These are phyloP conservation scores for Sminthopsis crassicaudata DNA, from an alignment of 2,113 vertebrate species.

Conservation along the genomic window DNA sequence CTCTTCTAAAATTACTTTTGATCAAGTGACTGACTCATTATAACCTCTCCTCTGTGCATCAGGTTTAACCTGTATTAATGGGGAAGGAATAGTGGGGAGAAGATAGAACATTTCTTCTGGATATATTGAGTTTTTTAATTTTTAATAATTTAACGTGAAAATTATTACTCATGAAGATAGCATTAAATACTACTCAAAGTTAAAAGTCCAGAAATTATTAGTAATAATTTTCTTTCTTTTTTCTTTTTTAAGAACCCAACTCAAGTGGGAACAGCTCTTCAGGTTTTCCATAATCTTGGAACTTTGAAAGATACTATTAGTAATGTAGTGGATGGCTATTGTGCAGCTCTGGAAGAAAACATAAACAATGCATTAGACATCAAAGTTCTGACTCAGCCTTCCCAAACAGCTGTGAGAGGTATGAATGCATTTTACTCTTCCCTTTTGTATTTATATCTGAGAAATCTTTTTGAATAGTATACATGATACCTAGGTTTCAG, in stretches of 20 bases:
- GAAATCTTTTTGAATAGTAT: conserved; percentile 65
- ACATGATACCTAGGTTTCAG: conserved; percentile 66
- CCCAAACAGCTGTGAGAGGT: conserved; percentile 90
- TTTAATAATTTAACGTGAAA: conserved; percentile 51
- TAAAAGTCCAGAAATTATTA: conserved; percentile 10
- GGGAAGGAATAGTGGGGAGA: neutral
- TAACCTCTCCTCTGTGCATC: neutral
- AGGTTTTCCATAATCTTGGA: conserved; percentile 97
- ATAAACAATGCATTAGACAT: conserved; percentile 93
- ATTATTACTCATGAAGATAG: neutral
- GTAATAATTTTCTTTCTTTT: conserved; percentile 20
- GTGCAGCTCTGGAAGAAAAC: conserved; percentile 89
- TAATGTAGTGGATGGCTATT: conserved; percentile 92
- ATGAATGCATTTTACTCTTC: conserved; percentile 56
- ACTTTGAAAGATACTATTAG: conserved; percentile 91
- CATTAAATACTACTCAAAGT: conserved; percentile 17
- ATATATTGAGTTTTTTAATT: conserved; percentile 37
- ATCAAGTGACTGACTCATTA: neutral
- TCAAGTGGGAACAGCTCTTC: conserved; percentile 97
- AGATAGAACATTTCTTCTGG: conserved; percentile 30
- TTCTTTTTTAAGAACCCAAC: conserved; percentile 91
- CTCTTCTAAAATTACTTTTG: neutral
- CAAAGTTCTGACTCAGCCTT: conserved; percentile 93
- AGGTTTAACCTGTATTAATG: neutral
- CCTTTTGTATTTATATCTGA: conserved; percentile 59